Base-by-base conservation (phyloP, 2,888 invertebrate species). In the Ptycholaimellus sp. region DNA sequence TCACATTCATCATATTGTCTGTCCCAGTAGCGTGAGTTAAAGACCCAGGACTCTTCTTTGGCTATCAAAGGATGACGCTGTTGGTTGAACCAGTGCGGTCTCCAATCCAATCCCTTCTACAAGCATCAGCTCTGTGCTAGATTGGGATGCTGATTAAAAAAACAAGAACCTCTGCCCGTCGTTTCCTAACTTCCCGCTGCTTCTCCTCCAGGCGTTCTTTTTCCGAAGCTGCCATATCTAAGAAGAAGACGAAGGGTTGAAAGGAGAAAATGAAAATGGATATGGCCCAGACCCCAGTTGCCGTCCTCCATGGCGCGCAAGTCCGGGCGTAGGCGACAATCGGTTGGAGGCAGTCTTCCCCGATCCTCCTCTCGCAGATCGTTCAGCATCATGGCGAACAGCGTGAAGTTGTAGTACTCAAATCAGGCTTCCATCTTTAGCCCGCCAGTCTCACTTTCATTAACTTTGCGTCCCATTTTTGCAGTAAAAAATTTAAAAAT, bases 351-450 rank as follows among this genome's bases (percentile, higher is more conserved):
- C 23, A 85, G 61, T 52, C 68, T 38, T 34, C 50, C 47, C 11
- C 20, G 68, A n/a, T n/a, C n/a, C 67, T 71, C 68, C 21, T 68
- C 70, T 1, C 67, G 65, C 53, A 79, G 36, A 59, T 83, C 82
- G 63, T 87, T 87, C 40, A 87, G 64, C 18, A 76, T 72, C 77
- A 87, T 76, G 9, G 87, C 79, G 61, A 83, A 85, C 44, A 72
- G 69, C 13, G 83, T 83, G 63, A 87, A 85, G 53, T 81, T 76
- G 61, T 80, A 85, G 59, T 75, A 83, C 80, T 83, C n/a, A n/a
- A n/a, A n/a, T n/a, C n/a, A n/a, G n/a, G n/a, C n/a, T n/a, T n/a
- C n/a, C n/a, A n/a, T n/a, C n/a, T n/a, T n/a, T n/a, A n/a, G n/a
- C n/a, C n/a, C n/a, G n/a, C n/a, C n/a, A n/a, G n/a, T n/a, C n/a